Evolutionary conservation across 2,797 vertebrate genomes (phyloP).

Genomic region (Bradypus variegatus): DNA sequence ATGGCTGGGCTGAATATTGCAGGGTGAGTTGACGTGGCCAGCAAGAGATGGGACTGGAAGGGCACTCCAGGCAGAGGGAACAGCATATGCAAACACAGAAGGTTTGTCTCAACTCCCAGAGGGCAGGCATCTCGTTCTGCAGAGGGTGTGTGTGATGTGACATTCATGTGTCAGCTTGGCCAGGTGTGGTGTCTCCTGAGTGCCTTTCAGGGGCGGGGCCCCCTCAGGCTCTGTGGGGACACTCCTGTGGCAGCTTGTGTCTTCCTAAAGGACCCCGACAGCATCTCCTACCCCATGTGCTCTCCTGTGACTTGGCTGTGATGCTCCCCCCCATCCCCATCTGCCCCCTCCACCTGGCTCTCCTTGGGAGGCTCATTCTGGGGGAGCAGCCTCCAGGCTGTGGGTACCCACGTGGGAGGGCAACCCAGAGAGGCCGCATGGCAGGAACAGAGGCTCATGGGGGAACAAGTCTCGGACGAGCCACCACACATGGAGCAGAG

Average conservation of each 20-base stretch:
- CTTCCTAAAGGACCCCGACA: background rate
- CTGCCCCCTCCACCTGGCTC: too few relatives aligned
- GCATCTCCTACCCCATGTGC: too few relatives aligned
- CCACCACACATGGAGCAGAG: too few relatives aligned
- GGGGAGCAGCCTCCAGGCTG: too few relatives aligned
- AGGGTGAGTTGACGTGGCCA: background rate
- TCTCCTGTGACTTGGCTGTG: rapidly evolving
- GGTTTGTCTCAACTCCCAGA: background rate
- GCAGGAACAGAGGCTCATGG: background rate
- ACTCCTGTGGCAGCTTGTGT: rapidly evolving
- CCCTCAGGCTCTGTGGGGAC: background rate
- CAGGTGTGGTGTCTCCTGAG: too few relatives aligned
- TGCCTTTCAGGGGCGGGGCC: background rate
- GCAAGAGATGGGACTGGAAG: background rate
- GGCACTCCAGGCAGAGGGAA: background rate
- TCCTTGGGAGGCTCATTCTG: background rate
- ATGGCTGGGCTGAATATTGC: background rate
- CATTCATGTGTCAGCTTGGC: too few relatives aligned
- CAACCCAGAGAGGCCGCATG: background rate
- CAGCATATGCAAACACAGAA: too few relatives aligned
- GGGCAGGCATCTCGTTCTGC: rapidly evolving
- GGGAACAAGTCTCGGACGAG: background rate
- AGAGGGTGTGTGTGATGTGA: too few relatives aligned
- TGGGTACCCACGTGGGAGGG: too few relatives aligned
- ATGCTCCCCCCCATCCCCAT: background rate